A percentile compares a stretch with the other conserved stretches of the same genome.
phyloP scores from a whole-genome alignment of 2,888 invertebrate genomes.

The Thymelicus acteon region DNA sequence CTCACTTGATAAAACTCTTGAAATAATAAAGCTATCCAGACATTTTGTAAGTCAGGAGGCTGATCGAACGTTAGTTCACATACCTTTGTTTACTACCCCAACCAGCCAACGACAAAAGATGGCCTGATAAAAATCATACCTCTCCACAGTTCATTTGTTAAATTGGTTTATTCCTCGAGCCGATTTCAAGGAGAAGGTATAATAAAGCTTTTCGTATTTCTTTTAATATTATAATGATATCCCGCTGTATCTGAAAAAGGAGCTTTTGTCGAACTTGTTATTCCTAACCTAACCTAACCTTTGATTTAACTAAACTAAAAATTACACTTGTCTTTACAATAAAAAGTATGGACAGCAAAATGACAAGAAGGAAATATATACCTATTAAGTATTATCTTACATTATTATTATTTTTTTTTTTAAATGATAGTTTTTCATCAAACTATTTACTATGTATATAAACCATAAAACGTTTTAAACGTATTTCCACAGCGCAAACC shows the following conservation, averaged over 20 bases:
- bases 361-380: too few species aligned
- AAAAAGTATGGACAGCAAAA: too few species aligned
- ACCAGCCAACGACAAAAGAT: conserved; percentile 65
- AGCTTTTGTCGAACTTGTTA: background rate
- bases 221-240: background rate
- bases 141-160: conserved; percentile 49
- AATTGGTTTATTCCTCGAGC: conserved; percentile 44
- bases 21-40: conserved; percentile 74
- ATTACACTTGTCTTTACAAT: too few species aligned
- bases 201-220: conserved; percentile 7
- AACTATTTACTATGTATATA: too few species aligned
- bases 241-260: background rate
- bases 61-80: conserved; percentile 58
- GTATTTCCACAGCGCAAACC: too few species aligned
- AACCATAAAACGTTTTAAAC: too few species aligned
- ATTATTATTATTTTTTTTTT: too few species aligned
- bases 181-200: background rate
- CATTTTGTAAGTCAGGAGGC: conserved; percentile 60
- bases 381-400: too few species aligned
- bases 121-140: conserved; percentile 72
- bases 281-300: too few species aligned
- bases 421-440: too few species aligned
- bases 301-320: too few species aligned
- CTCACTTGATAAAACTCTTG: conserved; percentile 72
- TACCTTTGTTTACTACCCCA: conserved; percentile 74